phyloP scores from a whole-genome alignment of 2,888 invertebrate species.

The Macaria liturata region DNA sequence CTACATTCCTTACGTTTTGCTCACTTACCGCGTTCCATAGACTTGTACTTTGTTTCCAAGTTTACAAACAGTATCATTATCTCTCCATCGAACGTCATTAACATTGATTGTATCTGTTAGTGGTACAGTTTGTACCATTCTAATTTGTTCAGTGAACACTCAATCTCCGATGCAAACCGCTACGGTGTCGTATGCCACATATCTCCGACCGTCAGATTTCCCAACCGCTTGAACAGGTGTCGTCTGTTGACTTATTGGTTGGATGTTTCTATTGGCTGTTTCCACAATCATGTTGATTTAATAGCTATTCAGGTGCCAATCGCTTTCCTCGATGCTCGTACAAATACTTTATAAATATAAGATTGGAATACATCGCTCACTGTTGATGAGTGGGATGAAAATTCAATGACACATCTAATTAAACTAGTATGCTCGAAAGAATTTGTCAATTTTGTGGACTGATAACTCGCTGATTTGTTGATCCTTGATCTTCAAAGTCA shows the following conservation, averaged over 20 bases:
- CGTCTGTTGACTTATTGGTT: slow-evolving; percentile 26
- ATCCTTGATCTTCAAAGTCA: too few species aligned
- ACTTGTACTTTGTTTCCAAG: neutral
- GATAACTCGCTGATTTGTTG: too few species aligned
- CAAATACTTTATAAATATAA: neutral
- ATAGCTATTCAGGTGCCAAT: slow-evolving; percentile 20
- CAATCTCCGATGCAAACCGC: slow-evolving; percentile 1
- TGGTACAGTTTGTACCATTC: neutral
- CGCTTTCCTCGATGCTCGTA: neutral
- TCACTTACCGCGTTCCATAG: slow-evolving; percentile 27
- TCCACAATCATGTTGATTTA: slow-evolving; percentile 17
- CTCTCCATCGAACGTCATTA: neutral
- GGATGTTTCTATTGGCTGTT: slow-evolving; percentile 21
- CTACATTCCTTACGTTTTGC: slow-evolving; percentile 39
- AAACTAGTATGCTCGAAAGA: too few species aligned
- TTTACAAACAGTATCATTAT: neutral
- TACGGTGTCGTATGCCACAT: slow-evolving; percentile 15
- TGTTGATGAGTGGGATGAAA: too few species aligned
- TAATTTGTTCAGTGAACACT: slow-evolving; percentile 4
- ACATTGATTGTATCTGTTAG: neutral
- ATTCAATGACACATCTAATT: too few species aligned
- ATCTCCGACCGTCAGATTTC: slow-evolving; percentile 20
- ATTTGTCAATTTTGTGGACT: too few species aligned
- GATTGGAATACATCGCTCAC: slow-evolving; percentile 1
- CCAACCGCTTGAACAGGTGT: slow-evolving; percentile 26